Conservation (phyloP, 2,888 invertebrate species). For the Physocephala rufipes region DNA sequence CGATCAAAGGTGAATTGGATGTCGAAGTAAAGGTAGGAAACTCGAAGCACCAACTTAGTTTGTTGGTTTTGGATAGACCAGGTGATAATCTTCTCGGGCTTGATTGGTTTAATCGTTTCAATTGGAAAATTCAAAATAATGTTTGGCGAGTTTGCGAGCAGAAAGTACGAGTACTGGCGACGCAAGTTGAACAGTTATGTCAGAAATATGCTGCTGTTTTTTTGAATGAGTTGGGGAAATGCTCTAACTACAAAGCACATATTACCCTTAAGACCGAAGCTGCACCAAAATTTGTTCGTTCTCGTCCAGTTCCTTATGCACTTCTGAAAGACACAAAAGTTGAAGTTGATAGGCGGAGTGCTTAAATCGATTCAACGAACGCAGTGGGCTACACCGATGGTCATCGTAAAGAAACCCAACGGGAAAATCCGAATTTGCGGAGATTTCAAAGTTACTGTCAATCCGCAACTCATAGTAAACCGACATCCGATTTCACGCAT, state of each 20-base stretch:
- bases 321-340: background rate
- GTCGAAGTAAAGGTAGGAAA: background rate
- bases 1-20: background rate
- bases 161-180: too few relatives aligned
- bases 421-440: slow-evolving; percentile 17
- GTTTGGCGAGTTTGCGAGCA: background rate
- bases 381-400: slow-evolving; percentile 9
- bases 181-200: too few relatives aligned
- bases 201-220: too few relatives aligned
- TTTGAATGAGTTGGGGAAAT: background rate
- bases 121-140: background rate
- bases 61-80: background rate
- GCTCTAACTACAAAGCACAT: background rate
- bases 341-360: slow-evolving; percentile 17
- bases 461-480: slow-evolving; percentile 47
- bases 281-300: background rate
- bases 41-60: background rate
- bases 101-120: slow-evolving; percentile 18
- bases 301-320: slow-evolving; percentile 10
- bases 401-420: slow-evolving; percentile 14
- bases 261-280: background rate
- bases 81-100: slow-evolving; percentile 12
- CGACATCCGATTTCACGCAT: slow-evolving; percentile 47
- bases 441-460: slow-evolving; percentile 31
- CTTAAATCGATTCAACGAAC: slow-evolving; percentile 8